A percentile compares a stretch with the other conserved stretches of the same genome.
Conservation (phyloP, 2,888 invertebrate species). For the Cephus runcator region DNA sequence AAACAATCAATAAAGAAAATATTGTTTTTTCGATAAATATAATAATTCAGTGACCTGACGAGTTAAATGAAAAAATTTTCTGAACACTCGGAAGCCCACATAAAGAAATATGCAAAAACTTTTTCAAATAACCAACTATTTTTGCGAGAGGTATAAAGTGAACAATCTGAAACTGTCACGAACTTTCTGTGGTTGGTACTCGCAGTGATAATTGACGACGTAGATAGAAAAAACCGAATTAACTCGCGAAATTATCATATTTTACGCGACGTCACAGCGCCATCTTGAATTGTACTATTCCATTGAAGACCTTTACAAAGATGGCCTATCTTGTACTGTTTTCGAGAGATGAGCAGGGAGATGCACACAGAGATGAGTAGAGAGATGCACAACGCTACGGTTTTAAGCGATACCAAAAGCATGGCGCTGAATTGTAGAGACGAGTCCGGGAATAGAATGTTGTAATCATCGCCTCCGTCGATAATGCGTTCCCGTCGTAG, state of each 20-base stretch:
- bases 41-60: constrained; percentile 1
- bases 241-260: constrained; percentile 21
- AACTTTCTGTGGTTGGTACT: constrained; percentile 8
- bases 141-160: background rate
- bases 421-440: too few relatives aligned
- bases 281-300: constrained; percentile 11
- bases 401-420: too few relatives aligned
- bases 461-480: too few relatives aligned
- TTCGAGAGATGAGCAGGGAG: background rate
- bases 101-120: background rate
- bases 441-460: too few relatives aligned
- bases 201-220: constrained; percentile 9
- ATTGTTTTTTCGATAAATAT: background rate
- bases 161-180: background rate
- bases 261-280: constrained; percentile 21
- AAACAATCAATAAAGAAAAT: background rate
- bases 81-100: background rate
- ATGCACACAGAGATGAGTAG: too few relatives aligned
- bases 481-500: too few relatives aligned
- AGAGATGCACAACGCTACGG: too few relatives aligned
- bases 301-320: background rate
- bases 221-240: constrained; percentile 10
- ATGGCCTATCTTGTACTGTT: background rate
- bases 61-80: constrained; percentile 4
- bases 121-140: background rate